Percentiles rank a stretch among this genome's conserved stretches.
phyloP scores from a whole-genome alignment of 2,888 invertebrate genomes.

The Diloba caeruleocephala region DNA sequence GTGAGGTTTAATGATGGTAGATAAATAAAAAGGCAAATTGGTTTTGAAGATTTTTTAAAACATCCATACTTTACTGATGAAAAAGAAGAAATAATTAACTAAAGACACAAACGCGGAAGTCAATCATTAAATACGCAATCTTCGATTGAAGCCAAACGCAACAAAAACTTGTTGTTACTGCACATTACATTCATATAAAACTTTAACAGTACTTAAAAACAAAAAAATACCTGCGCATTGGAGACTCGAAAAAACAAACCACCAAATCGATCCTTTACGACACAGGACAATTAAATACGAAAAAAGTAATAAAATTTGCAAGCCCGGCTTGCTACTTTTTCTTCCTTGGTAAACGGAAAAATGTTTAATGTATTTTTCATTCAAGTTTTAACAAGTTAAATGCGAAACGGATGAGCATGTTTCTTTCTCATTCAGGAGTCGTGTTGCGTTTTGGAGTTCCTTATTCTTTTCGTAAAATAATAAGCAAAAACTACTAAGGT shows the following conservation, averaged over 20 bases:
- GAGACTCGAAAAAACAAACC: conserved; percentile 38
- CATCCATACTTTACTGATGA: too few relatives aligned
- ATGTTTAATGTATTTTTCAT: conserved; percentile 69
- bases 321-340: conserved; percentile 32
- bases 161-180: conserved; percentile 6
- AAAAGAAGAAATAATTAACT: not conserved
- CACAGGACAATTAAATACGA: conserved; percentile 43
- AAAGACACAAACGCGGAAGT: not conserved
- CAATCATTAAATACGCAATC: conserved; percentile 5
- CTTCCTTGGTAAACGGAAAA: conserved; percentile 49
- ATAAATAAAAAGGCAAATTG: not conserved
- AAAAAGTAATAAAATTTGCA: conserved; percentile 47
- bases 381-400: conserved; percentile 54
- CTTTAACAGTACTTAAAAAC: conserved; percentile 40
- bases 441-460: conserved; percentile 44
- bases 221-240: conserved; percentile 15
- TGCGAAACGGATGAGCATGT: conserved; percentile 49
- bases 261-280: conserved; percentile 41
- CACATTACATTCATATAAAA: conserved; percentile 46
- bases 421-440: conserved; percentile 51
- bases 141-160: conserved; percentile 8
- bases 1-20: not conserved
- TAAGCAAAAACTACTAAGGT: too few relatives aligned
- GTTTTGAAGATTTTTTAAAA: too few relatives aligned
- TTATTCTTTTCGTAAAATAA: too few relatives aligned